These are phyloP conservation scores for Gymnorhina tibicen DNA, from an alignment of 2,113 vertebrate species.

Conservation along the genomic window DNA sequence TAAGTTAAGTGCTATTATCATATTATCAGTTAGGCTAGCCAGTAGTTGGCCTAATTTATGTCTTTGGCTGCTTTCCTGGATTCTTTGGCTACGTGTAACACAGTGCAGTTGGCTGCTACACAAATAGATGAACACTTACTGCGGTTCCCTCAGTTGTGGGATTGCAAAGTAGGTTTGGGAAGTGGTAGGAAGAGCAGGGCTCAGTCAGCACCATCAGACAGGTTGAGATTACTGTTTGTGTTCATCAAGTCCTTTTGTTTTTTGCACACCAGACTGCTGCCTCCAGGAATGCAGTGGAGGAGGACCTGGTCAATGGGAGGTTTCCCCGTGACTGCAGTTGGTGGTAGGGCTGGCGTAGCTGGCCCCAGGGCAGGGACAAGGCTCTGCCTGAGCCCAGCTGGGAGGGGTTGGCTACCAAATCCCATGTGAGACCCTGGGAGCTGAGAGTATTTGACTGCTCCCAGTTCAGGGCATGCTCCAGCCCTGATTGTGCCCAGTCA, in stretches of 20 bases:
- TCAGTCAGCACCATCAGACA: background rate
- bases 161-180: constrained; percentile 5
- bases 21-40: constrained; percentile 28
- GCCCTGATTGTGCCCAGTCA: background rate
- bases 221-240: background rate
- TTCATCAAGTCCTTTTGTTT: background rate
- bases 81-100: constrained; percentile 6
- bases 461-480: background rate
- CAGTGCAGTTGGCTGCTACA: background rate
- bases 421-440: background rate
- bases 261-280: background rate
- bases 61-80: constrained; percentile 31
- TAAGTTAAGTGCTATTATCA: constrained; percentile 15
- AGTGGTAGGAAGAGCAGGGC: background rate
- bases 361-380: background rate
- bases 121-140: constrained; percentile 19
- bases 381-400: background rate
- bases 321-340: background rate
- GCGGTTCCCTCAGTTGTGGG: background rate
- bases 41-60: constrained; percentile 31
- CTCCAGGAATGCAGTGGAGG: background rate
- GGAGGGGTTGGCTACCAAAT: background rate
- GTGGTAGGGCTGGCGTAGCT: background rate
- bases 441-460: background rate
- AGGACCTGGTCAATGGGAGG: background rate